Evolutionary conservation across 2,888 invertebrate species (phyloP).

Genomic region (Ophonus ardosiacus): DNA sequence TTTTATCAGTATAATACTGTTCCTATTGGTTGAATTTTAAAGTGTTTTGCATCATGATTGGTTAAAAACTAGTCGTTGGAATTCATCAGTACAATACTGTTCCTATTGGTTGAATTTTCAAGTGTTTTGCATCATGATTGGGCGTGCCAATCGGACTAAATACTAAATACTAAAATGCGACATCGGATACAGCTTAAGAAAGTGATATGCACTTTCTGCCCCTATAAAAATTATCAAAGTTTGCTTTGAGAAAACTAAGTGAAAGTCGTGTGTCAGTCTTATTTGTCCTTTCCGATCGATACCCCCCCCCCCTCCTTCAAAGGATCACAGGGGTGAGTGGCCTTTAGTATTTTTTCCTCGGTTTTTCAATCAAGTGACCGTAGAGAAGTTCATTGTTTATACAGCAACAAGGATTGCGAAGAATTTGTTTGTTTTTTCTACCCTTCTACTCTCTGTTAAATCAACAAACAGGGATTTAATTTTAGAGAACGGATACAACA

Average conservation of each 20-base stretch:
- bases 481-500: background rate
- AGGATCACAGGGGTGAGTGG: background rate
- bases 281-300: background rate
- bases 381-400: conserved; percentile 22
- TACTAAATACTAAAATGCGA: too few relatives aligned
- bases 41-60: too few relatives aligned
- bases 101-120: too few relatives aligned
- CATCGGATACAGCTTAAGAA: too few relatives aligned
- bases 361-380: conserved; percentile 20
- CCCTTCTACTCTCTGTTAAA: background rate
- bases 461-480: background rate
- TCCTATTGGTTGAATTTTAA: too few relatives aligned
- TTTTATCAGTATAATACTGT: too few relatives aligned
- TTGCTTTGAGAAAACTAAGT: background rate
- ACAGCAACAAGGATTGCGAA: conserved; percentile 4
- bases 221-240: background rate
- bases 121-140: too few relatives aligned
- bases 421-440: background rate
- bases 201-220: background rate
- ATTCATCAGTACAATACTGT: too few relatives aligned
- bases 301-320: background rate
- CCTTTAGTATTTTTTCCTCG: background rate
- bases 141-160: too few relatives aligned
- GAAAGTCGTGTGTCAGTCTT: background rate
- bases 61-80: too few relatives aligned